Conservation (phyloP, 2,797 vertebrate genomes). For the Falco novaeseelandiae region DNA sequence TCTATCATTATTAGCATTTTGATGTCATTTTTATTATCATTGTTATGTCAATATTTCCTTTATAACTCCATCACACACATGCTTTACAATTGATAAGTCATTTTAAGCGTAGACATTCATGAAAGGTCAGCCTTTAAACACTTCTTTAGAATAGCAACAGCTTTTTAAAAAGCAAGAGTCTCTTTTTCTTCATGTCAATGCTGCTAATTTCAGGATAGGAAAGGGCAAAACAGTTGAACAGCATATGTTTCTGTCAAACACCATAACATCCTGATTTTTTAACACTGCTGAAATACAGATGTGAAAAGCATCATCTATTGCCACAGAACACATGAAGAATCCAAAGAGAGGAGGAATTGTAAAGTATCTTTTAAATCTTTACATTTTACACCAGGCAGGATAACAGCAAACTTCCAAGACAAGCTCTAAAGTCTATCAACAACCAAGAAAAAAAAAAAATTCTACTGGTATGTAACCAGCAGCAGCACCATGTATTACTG, state of each 20-base stretch:
- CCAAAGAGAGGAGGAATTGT: not conserved
- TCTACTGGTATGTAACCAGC: not conserved
- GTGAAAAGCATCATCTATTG: not conserved
- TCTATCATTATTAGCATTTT: not conserved
- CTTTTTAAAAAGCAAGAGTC: not conserved
- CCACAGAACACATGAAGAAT: not conserved
- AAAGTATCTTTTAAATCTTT: not conserved
- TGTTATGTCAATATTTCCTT: conserved; percentile 15
- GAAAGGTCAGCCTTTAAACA: conserved; percentile 43
- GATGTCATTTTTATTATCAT: not conserved
- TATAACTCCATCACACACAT: not conserved
- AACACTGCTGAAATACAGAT: not conserved
- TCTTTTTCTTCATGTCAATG: not conserved
- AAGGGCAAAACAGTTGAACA: not conserved
- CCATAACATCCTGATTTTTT: not conserved
- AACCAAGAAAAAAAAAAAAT: not conserved
- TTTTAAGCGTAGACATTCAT: not conserved
- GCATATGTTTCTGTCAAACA: not conserved
- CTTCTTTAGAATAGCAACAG: not conserved
- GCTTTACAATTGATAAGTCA: conserved; percentile 25
- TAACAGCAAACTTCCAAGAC: not conserved
- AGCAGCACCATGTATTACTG: not conserved
- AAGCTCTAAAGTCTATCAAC: not conserved
- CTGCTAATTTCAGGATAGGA: not conserved
- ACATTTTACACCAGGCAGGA: not conserved